Conservation (phyloP, 1,140 invertebrate genomes). For the Drosophila watanabei region DNA sequence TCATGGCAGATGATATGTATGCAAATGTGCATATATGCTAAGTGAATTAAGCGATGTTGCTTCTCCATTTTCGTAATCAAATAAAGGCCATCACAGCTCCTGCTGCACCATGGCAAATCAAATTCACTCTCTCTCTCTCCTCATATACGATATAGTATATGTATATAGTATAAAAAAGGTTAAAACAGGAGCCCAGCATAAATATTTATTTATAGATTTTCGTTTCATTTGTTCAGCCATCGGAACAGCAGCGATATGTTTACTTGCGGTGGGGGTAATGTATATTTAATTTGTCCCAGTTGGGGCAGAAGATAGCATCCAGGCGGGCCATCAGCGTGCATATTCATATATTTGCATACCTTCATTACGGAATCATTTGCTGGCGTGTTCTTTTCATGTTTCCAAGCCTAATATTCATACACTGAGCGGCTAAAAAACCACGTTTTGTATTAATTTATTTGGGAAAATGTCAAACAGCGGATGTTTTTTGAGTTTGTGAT, state of each 20-base stretch:
- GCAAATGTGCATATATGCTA: constrained; percentile 43
- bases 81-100: constrained; percentile 19
- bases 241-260: constrained; percentile 23
- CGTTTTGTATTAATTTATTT: constrained; percentile 1
- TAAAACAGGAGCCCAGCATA: constrained; percentile 13
- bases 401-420: constrained; percentile 19
- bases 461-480: background rate
- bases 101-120: constrained; percentile 11
- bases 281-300: constrained; percentile 51
- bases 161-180: background rate
- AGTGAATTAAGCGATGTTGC: constrained; percentile 47
- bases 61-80: constrained; percentile 43
- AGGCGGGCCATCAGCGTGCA: constrained; percentile 25
- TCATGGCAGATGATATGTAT: constrained; percentile 44
- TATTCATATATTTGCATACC: constrained; percentile 44
- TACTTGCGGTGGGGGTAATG: constrained; percentile 36
- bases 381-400: background rate
- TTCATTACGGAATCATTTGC: constrained; percentile 45
- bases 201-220: constrained; percentile 49
- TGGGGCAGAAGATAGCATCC: constrained; percentile 30
- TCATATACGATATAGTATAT: too few relatives aligned
- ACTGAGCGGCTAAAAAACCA: constrained; percentile 2
- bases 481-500: background rate
- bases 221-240: constrained; percentile 46
- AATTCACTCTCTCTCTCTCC: background rate